Conservation (phyloP, 1,140 invertebrate genomes). For the Octopus bimaculoides region DNA sequence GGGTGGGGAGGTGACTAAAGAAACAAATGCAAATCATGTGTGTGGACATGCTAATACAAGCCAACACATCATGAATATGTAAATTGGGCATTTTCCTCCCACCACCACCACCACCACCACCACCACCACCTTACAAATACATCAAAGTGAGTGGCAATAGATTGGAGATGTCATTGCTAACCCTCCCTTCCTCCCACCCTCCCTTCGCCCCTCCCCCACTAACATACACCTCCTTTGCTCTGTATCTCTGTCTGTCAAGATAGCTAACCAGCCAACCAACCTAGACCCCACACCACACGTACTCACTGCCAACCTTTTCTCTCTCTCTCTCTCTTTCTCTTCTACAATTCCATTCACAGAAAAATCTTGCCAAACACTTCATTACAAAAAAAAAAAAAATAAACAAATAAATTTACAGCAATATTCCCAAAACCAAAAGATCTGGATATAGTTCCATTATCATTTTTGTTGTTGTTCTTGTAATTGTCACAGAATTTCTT, state of each 20-base stretch:
- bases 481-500: no score
- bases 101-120: neutral
- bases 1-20: neutral
- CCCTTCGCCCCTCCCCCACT: neutral
- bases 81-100: neutral
- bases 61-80: conserved; percentile 2
- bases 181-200: neutral
- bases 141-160: neutral
- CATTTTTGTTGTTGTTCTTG: no score
- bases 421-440: no score
- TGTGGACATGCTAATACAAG: conserved; percentile 8
- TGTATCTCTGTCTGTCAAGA: no score
- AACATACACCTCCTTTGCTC: no score
- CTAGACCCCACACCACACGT: no score
- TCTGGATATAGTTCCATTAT: no score
- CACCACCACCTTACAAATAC: neutral
- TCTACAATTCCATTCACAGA: neutral
- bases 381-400: no score
- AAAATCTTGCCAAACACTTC: no score
- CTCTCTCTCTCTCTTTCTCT: neutral
- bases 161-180: neutral
- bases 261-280: no score
- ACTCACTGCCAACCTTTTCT: neutral
- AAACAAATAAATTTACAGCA: no score
- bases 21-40: conserved; percentile 1